These are phyloP conservation scores for Caracal caracal DNA, from an alignment of 2,113 vertebrate species.

Conservation along the genomic window DNA sequence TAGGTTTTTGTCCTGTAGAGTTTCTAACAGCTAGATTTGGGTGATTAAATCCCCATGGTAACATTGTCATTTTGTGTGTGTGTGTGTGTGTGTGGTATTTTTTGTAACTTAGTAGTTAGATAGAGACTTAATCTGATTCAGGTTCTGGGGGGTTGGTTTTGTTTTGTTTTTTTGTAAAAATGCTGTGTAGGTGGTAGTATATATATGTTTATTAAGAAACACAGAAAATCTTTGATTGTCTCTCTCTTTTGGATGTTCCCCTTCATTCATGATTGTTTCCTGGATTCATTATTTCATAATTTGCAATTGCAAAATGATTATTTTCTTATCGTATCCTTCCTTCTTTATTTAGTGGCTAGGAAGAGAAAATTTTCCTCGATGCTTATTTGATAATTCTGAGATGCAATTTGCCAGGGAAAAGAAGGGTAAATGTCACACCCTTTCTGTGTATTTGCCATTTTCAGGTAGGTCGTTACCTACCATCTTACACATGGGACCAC, in stretches of 20 bases:
- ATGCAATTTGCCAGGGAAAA: background rate
- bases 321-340: background rate
- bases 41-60: background rate
- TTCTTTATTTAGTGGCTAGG: background rate
- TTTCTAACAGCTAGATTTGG: constrained; percentile 24
- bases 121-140: background rate
- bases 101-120: background rate
- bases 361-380: background rate
- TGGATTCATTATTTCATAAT: constrained; percentile 31
- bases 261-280: background rate
- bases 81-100: background rate
- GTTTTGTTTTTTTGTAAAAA: background rate
- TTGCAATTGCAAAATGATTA: background rate
- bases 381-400: background rate
- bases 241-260: background rate
- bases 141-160: background rate
- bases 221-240: background rate
- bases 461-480: background rate
- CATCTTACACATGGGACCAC: background rate
- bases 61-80: background rate
- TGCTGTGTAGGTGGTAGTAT: background rate
- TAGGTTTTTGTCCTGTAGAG: background rate
- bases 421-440: background rate
- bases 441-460: constrained; percentile 29
- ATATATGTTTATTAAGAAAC: background rate